Conservation (phyloP, 2,888 invertebrate species). For the Cataglyphis livida region DNA sequence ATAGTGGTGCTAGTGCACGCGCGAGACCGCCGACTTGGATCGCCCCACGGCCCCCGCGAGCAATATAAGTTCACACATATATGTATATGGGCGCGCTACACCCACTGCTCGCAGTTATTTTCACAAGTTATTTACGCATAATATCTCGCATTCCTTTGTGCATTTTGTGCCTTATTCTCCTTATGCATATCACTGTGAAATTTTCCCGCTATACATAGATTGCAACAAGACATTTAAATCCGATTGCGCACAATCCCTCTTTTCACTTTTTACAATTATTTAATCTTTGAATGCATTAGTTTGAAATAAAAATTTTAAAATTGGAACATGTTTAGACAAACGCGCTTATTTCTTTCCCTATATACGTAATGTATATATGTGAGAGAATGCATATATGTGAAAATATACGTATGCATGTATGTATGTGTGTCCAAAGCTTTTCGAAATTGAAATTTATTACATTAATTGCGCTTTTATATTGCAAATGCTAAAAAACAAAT, state of each 20-base stretch:
- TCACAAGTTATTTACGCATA: background rate
- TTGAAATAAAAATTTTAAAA: background rate
- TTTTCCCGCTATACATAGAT: background rate
- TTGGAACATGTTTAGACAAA: background rate
- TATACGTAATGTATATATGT: background rate
- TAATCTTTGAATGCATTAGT: background rate
- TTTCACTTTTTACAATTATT: background rate
- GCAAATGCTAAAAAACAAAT: constrained; percentile 2
- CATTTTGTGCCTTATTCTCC: too few relatives aligned
- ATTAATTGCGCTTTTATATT: background rate
- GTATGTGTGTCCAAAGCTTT: background rate
- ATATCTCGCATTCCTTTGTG: background rate
- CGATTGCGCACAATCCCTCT: background rate
- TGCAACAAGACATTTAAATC: background rate
- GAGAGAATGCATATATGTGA: background rate
- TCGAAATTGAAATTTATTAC: background rate
- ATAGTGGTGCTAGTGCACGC: constrained; percentile 41
- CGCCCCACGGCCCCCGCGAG: background rate
- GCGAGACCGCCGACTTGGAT: background rate
- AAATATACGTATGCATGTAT: background rate
- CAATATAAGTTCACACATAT: background rate
- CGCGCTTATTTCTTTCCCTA: background rate
- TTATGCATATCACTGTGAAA: background rate
- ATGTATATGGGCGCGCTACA: background rate
- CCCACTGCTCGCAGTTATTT: too few relatives aligned